Conservation (phyloP, 2,888 invertebrate species). For the Dolichomitus sp. region DNA sequence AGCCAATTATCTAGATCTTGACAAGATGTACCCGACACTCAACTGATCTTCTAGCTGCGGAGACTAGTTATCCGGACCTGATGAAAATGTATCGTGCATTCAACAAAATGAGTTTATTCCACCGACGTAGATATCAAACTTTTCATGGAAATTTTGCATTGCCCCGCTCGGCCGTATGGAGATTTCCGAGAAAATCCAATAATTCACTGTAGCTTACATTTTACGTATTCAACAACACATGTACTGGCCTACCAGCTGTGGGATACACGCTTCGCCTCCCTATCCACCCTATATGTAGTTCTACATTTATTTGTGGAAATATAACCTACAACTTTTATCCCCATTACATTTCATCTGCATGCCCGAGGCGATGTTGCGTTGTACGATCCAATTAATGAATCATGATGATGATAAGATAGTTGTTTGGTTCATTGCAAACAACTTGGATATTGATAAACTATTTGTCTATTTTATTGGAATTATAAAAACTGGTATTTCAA, state of each 20-base stretch:
- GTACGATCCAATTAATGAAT: slow-evolving; percentile 9
- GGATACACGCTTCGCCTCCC: background rate
- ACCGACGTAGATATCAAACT: slow-evolving; percentile 47
- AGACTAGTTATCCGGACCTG: slow-evolving; percentile 31
- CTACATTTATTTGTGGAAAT: background rate
- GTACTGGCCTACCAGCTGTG: slow-evolving; percentile 24
- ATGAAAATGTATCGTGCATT: slow-evolving; percentile 60
- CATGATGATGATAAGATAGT: no score
- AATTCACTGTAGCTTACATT: slow-evolving; percentile 59
- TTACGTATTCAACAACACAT: slow-evolving; percentile 62
- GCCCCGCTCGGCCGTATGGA: slow-evolving; percentile 45
- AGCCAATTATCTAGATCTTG: background rate
- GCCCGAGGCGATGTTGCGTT: background rate
- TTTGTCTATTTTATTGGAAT: background rate
- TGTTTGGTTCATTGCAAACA: no score
- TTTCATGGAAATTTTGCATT: slow-evolving; percentile 51
- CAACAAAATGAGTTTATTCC: slow-evolving; percentile 55
- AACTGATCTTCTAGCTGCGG: slow-evolving; percentile 3
- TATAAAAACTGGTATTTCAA: background rate
- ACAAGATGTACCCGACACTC: background rate
- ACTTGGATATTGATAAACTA: no score
- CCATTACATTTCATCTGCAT: slow-evolving; percentile 34
- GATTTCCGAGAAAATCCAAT: slow-evolving; percentile 63
- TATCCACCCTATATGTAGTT: background rate
- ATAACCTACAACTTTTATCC: slow-evolving; percentile 24